Evolutionary conservation across 2,797 vertebrate genomes (phyloP), one percentile per base, ranked within the genome.

Genomic region (Melanotaenia boesemani): DNA sequence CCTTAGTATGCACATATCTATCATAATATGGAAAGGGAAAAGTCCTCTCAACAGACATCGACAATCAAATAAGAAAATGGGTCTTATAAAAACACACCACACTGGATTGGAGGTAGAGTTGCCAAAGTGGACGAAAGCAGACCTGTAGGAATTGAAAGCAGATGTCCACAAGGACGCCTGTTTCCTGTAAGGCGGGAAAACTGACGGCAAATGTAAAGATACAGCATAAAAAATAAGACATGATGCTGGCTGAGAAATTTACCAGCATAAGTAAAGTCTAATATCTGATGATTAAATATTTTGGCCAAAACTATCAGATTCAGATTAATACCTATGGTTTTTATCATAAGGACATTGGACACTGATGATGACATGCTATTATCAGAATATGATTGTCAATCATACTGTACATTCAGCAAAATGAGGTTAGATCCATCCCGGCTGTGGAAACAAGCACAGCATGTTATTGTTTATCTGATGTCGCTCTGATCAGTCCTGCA

Each of bases 61-160:
- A 76, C 75, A 82, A 88, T 85, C 75, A 78, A 82, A 88, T 66
- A 83, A 79, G 61, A 88, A 90, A 84, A 88, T 15, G 36, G 32
- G 66, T 63, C 77, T 66, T 83, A 58, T 39, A 52, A 81, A 88
- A 92, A 88, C 73, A 84, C 63, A 32, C 67, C 55, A 69, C 81
- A 37, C 32, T 26, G 67, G 58, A 66, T 50, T 63, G 66, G 69
- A 76, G 77, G 84, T 86, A 66, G 64, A 71, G 77, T 88, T 87
- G 75, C 79, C 76, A 81, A 80, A 76, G 70, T 63, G 80, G 73
- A 82, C 80, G 76, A 12, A 70, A 86, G 79, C 76, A 85, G 89
- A 91, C 86, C 72, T 76, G 77, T 36, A 44, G 8, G 74, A 91
- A 94, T 91, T 89, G 79, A 85, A 92, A 92, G 88, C 93, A 93